These are phyloP conservation scores for Globia sparganii DNA, from an alignment of 2,888 invertebrate genomes.

Conservation along the genomic window DNA sequence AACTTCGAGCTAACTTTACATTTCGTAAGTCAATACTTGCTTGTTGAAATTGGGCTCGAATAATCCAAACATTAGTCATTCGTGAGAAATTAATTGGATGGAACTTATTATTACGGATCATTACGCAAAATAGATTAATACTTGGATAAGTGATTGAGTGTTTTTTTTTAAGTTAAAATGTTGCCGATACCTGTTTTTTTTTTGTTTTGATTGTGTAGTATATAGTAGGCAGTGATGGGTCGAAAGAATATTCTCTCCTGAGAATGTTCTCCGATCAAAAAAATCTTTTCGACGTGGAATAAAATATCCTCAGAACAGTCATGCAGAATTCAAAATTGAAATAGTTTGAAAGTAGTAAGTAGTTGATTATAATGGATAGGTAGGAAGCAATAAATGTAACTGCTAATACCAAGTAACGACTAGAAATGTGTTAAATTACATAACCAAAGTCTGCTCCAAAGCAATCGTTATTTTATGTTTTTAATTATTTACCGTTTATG, in stretches of 20 bases:
- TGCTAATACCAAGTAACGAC: neutral
- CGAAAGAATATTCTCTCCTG: neutral
- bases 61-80: slow-evolving; percentile 59
- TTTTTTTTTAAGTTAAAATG: neutral
- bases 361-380: neutral
- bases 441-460: neutral
- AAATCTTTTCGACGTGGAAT: neutral
- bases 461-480: no score
- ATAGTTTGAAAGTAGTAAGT: neutral
- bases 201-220: neutral
- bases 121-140: slow-evolving; percentile 15
- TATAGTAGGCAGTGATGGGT: neutral
- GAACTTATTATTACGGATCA: slow-evolving; percentile 19
- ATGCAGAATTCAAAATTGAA: neutral
- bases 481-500: neutral
- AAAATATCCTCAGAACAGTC: neutral
- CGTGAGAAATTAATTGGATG: slow-evolving; percentile 18
- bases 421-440: neutral
- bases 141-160: neutral
- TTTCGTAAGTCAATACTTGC: slow-evolving; percentile 59
- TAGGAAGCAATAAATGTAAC: neutral
- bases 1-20: slow-evolving; percentile 47
- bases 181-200: neutral
- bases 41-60: slow-evolving; percentile 46
- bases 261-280: neutral